Percentiles rank a stretch among this genome's conserved stretches.
Conservation (phyloP, 1,140 invertebrate species). For the Cherax quadricarinatus region DNA sequence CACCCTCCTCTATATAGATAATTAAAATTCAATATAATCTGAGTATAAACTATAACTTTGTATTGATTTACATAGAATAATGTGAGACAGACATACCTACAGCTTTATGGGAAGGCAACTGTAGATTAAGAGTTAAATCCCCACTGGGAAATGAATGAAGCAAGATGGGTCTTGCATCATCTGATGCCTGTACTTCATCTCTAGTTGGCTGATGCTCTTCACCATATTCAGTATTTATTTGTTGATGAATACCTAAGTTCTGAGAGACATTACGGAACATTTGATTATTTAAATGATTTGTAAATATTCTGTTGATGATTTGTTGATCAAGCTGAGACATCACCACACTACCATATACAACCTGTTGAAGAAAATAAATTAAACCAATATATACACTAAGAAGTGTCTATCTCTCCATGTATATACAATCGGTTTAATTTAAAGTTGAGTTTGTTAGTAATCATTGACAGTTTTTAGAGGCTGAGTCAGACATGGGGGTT, state of each 20-base stretch:
- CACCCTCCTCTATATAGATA: no score
- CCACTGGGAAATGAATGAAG: constrained; percentile 24
- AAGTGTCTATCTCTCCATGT: neutral
- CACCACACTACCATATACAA: constrained; percentile 27
- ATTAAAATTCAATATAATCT: no score
- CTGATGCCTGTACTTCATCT: neutral
- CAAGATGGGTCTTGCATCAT: neutral
- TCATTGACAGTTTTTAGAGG: no score
- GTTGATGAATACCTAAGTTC: no score
- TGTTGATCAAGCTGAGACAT: constrained; percentile 23
- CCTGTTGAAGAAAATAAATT: constrained; percentile 1
- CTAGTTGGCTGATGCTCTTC: neutral
- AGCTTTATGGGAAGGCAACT: constrained; percentile 3
- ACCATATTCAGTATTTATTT: neutral
- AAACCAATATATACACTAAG: neutral
- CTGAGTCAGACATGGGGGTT: no score
- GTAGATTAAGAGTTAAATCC: constrained; percentile 24
- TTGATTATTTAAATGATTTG: constrained; percentile 38
- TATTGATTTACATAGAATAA: neutral
- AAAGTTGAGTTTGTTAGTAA: no score
- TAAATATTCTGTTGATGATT: constrained; percentile 35
- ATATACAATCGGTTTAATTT: no score
- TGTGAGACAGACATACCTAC: neutral
- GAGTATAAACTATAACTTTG: no score
- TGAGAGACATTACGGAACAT: neutral